A percentile compares a stretch with the other conserved stretches of the same genome.
phyloP scores from a whole-genome alignment of 64 coral and sea anemone genomes.

The Stichodactyla helianthus region DNA sequence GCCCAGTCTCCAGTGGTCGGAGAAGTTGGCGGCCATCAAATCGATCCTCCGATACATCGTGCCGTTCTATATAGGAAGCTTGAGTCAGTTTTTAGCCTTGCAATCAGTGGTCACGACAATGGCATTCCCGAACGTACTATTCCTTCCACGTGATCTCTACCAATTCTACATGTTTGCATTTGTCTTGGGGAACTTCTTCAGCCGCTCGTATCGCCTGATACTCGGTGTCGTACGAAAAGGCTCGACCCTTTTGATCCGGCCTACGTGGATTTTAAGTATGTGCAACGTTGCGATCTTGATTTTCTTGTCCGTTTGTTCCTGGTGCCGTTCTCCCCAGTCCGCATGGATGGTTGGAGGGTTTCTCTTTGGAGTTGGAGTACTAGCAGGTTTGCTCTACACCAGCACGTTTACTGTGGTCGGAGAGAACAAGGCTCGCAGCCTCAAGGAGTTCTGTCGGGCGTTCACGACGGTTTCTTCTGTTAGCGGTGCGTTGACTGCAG shows the following conservation, averaged over 20 bases:
- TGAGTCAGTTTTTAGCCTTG: constrained; percentile 56
- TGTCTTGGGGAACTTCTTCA: constrained; percentile 34
- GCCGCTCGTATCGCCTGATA: constrained; percentile 56
- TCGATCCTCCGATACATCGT: constrained; percentile 31
- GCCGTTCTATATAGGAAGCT: constrained; percentile 42
- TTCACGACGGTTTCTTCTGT: constrained; percentile 44
- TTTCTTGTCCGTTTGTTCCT: constrained; percentile 27
- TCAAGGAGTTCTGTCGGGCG: constrained; percentile 41
- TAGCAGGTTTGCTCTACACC: constrained; percentile 41
- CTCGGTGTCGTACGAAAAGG: constrained; percentile 10
- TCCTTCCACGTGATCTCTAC: constrained; percentile 66
- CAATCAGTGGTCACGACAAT: constrained; percentile 68
- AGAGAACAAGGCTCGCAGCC: constrained; percentile 19
- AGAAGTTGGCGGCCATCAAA: constrained; percentile 40
- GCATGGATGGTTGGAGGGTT: constrained; percentile 40
- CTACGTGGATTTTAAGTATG: constrained; percentile 34
- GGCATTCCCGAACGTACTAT: constrained; percentile 52
- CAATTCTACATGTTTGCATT: constrained; percentile 57
- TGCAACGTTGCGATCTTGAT: constrained; percentile 23
- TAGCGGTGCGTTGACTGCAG: constrained; percentile 38
- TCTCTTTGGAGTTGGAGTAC: constrained; percentile 8
- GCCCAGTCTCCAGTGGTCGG: constrained; percentile 7
- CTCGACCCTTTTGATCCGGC: constrained; percentile 19
- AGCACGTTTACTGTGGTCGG: constrained; percentile 48
- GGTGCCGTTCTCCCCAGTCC: constrained; percentile 32